Base-by-base conservation (phyloP, 2,888 invertebrate species). In the Altica lythri region DNA sequence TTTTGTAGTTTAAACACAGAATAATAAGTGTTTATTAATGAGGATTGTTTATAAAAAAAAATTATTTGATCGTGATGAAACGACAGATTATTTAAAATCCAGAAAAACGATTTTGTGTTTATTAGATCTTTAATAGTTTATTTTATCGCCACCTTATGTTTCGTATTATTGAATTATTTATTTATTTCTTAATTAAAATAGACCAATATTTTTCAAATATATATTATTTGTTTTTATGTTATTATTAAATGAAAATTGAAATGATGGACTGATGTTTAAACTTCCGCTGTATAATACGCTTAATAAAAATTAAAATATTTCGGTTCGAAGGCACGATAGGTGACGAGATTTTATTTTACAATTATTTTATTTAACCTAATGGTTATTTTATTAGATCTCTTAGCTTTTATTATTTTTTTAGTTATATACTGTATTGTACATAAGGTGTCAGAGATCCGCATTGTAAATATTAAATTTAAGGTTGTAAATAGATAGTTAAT, bases 321-420 rank as follows among this genome's bases (percentile, higher is more conserved):
- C 38, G 35, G 27, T 27, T 17, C 25, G 35, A 22, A 34, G 37
- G 47, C n/a, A 37, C 38, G 29, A 5, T 30, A 48, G 48, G 4
- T 29, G 38, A 30, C 13, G 22, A 16, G 46, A 27, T 17, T 35
- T 40, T 40, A 12, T 18, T 13, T 40, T 40, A 22, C 19, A 22
- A 12, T 10, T 37, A 34, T 29, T 48, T 55, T 51, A 47, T 49
- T 49, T 53, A 49, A 42, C 30, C 40, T 32, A 35, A 16, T 19
- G 55, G 55, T 55, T 52, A 42, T 44, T 52, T 60, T 57, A 48
- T 56, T 57, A 61, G 61, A 61, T 61, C 61, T 61, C 61, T 12
- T 59, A 59, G 48, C 44, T 51, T 56, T 60, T 52, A 52, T 52
- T 52, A 50, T 53, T 53, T 45, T 35, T 54, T 56, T 53, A 44